phyloP scores from a whole-genome alignment of 2,113 vertebrate species.

The Rutilus rutilus region DNA sequence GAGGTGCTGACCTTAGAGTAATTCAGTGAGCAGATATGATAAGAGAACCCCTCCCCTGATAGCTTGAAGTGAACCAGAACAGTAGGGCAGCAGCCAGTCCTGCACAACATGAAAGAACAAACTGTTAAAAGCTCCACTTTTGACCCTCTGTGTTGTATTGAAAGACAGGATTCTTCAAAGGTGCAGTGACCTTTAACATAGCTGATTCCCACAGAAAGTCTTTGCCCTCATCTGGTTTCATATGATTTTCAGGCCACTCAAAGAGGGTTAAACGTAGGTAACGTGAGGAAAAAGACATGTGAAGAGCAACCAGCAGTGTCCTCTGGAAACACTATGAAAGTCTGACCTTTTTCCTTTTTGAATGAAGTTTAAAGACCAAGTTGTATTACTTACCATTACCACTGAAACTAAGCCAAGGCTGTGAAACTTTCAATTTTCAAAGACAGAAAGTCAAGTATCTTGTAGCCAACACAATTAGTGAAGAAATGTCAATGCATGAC shows the following conservation, averaged over 20 bases:
- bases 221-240: slow-evolving; percentile 25
- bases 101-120: slow-evolving; percentile 48
- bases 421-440: not conserved
- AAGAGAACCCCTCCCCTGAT: slow-evolving; percentile 22
- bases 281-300: not conserved
- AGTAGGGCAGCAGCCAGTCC: not conserved
- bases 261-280: not conserved
- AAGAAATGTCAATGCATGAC: slow-evolving; percentile 7
- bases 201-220: slow-evolving; percentile 35
- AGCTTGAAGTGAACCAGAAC: slow-evolving; percentile 22
- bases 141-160: slow-evolving; percentile 40
- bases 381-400: not conserved
- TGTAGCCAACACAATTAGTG: not conserved
- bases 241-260: not conserved
- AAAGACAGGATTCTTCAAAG: slow-evolving; percentile 56
- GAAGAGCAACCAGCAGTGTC: not conserved
- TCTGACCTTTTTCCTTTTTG: not conserved
- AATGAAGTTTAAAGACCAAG: not conserved
- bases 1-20: slow-evolving; percentile 37
- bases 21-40: slow-evolving; percentile 26
- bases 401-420: not conserved
- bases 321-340: not conserved
- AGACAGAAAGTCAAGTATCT: not conserved
- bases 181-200: slow-evolving; percentile 49
- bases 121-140: slow-evolving; percentile 32